phyloP scores from a whole-genome alignment of 2,113 vertebrate species.

The Neodon shergylaensis region DNA sequence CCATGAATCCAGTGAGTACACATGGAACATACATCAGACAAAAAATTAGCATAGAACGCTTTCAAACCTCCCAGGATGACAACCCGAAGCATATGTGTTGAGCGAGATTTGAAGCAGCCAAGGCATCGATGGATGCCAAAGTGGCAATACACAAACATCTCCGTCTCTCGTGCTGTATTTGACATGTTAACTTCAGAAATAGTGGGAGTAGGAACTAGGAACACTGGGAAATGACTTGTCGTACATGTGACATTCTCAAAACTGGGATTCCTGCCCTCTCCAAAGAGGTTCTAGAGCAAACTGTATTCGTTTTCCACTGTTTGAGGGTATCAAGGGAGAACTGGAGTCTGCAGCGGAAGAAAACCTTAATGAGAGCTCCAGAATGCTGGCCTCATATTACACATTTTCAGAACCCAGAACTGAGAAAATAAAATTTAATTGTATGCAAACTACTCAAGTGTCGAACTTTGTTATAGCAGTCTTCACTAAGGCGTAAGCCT shows the following conservation, averaged over 20 bases:
- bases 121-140: neutral
- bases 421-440: neutral
- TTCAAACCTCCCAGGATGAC: neutral
- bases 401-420: neutral
- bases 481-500: neutral
- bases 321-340: neutral
- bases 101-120: neutral
- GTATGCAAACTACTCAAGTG: too few relatives aligned
- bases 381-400: neutral
- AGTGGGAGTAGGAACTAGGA: neutral
- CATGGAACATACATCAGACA: neutral
- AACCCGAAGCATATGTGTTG: neutral
- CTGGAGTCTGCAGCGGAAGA: neutral
- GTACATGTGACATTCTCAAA: neutral
- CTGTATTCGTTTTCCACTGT: neutral
- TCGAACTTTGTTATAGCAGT: neutral
- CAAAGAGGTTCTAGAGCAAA: neutral
- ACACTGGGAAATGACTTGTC: neutral
- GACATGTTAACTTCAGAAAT: neutral
- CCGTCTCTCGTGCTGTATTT: neutral
- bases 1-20: neutral
- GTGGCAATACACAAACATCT: neutral
- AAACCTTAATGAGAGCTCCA: neutral
- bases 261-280: neutral
- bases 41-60: accelerated